These are phyloP conservation scores for Ectemnius lituratus DNA, from an alignment of 2,888 invertebrate species.

Conservation along the genomic window DNA sequence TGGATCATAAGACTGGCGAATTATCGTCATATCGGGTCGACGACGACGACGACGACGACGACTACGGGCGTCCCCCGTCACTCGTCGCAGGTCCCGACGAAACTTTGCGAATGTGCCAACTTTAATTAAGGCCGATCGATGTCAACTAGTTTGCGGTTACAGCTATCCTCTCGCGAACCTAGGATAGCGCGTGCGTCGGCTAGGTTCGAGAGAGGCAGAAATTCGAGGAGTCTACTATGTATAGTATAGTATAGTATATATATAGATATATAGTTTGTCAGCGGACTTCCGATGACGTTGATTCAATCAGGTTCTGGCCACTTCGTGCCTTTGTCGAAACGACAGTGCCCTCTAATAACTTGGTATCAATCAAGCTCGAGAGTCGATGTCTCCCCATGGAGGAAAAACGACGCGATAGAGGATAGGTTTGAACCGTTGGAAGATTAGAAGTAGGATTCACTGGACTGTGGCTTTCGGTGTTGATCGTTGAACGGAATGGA, in stretches of 20 bases:
- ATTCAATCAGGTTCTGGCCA: conserved; percentile 36
- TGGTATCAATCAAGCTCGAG: too few species aligned
- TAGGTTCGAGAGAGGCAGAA: conserved; percentile 16
- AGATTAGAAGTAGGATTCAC: too few species aligned
- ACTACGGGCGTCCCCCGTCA: neutral
- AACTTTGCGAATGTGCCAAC: conserved; percentile 50
- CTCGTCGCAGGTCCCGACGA: conserved; percentile 12
- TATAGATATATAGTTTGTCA: conserved; percentile 31
- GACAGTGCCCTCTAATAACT: too few species aligned
- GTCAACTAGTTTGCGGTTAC: conserved; percentile 51
- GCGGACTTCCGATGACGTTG: conserved; percentile 47
- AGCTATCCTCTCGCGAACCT: conserved; percentile 23
- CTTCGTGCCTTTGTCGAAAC: too few species aligned
- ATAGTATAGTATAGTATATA: too few species aligned
- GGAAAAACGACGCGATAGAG: too few species aligned
- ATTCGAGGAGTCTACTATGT: conserved; percentile 25
- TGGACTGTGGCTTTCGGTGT: too few species aligned
- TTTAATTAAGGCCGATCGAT: conserved; percentile 55
- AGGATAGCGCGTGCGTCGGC: neutral
- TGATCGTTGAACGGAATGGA: neutral
- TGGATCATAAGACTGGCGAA: neutral
- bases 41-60: too few species aligned
- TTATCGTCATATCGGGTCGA: conserved; percentile 1
- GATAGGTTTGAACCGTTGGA: too few species aligned
- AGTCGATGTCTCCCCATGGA: too few species aligned